Percentiles rank a stretch among this genome's conserved stretches.
Conservation (phyloP, 1,140 invertebrate species). For the Drosophila tropicalis region DNA sequence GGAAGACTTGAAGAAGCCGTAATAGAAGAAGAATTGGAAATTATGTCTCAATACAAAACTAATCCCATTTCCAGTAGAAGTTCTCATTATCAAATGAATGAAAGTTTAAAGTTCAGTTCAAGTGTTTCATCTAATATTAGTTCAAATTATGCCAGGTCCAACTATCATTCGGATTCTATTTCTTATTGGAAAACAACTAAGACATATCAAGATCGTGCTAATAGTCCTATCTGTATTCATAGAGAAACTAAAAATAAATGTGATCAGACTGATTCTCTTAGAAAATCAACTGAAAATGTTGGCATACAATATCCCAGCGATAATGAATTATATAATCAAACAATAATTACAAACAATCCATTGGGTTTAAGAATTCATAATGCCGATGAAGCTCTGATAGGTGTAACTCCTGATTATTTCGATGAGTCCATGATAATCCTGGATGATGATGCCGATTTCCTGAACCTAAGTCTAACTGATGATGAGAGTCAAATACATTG, state of each 20-base stretch:
- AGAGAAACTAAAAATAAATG: not conserved
- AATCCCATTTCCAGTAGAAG: not conserved
- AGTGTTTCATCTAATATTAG: not conserved
- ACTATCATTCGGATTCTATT: not conserved
- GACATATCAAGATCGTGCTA: constrained; percentile 58
- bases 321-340: constrained; percentile 23
- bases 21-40: not conserved
- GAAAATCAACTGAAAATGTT: constrained; percentile 24
- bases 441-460: constrained; percentile 40
- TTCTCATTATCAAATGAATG: not conserved
- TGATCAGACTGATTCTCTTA: not conserved
- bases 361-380: constrained; percentile 33
- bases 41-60: not conserved
- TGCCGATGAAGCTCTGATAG: constrained; percentile 33
- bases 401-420: constrained; percentile 15
- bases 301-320: constrained; percentile 60
- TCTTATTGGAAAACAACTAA: constrained; percentile 10
- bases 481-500: constrained; percentile 43
- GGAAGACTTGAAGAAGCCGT: not conserved
- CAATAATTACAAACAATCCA: not conserved
- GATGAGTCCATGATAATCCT: constrained; percentile 28
- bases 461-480: constrained; percentile 36
- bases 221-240: constrained; percentile 55
- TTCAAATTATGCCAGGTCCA: not conserved
- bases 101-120: not conserved